phyloP scores from a whole-genome alignment of 2,113 vertebrate species.

The Taurulus bubalis region DNA sequence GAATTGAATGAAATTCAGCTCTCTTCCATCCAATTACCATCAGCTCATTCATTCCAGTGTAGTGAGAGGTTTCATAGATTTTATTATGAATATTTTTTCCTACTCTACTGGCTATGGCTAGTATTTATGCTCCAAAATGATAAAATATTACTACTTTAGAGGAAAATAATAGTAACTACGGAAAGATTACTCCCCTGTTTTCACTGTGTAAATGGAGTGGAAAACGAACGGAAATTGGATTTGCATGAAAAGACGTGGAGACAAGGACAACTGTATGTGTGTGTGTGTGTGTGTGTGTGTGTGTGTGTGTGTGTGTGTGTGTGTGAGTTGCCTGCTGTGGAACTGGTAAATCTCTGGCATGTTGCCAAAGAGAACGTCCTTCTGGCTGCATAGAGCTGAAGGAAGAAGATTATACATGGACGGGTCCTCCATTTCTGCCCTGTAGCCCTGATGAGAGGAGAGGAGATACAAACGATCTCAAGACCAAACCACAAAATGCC shows the following conservation, averaged over 20 bases:
- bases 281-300: conserved; percentile 24
- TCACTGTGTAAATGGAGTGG: conserved; percentile 44
- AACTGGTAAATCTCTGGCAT: conserved; percentile 98
- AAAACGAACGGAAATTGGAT: conserved; percentile 31
- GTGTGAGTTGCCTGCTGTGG: conserved; percentile 88
- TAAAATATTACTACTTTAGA: too few species aligned
- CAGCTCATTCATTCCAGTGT: too few species aligned
- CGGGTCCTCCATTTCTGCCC: conserved; percentile 96
- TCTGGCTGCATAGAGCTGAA: conserved; percentile 88
- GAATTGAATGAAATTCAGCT: too few species aligned
- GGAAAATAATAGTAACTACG: too few species aligned
- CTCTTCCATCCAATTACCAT: too few species aligned
- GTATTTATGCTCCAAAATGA: too few species aligned
- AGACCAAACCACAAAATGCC: background rate
- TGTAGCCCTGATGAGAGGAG: conserved; percentile 88
- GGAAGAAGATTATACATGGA: conserved; percentile 89
- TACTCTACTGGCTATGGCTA: too few species aligned
- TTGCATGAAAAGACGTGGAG: conserved; percentile 21
- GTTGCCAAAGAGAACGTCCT: conserved; percentile 96
- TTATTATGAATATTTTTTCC: too few species aligned
- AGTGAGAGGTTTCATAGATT: too few species aligned
- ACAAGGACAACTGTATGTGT: conserved; percentile 38
- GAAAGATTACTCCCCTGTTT: too few species aligned
- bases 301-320: conserved; percentile 32
- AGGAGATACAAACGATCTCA: background rate